Evolutionary conservation across 2,113 vertebrate genomes (phyloP).

Genomic region (Pachyramphus minor): DNA sequence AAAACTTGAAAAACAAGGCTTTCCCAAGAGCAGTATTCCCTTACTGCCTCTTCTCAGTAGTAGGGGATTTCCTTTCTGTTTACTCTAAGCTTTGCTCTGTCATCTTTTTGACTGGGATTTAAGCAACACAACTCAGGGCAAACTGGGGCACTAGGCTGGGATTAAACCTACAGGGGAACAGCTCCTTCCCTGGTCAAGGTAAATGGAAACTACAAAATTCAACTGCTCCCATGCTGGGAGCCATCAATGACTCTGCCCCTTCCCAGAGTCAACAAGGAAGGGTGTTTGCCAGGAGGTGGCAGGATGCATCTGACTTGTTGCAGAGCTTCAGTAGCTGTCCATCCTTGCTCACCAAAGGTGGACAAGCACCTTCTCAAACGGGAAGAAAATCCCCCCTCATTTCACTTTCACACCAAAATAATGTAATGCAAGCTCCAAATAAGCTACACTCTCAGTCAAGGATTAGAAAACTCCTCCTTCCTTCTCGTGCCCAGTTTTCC

Average conservation of each 20-base stretch:
- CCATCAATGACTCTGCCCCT: background rate
- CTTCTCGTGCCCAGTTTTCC: background rate
- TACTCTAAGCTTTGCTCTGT: background rate
- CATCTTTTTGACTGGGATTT: background rate
- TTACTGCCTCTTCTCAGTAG: background rate
- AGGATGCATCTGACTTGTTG: background rate
- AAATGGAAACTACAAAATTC: background rate
- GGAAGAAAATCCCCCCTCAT: background rate
- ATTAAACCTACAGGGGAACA: background rate
- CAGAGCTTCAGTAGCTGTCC: background rate
- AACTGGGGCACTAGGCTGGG: accelerated
- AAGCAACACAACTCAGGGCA: background rate
- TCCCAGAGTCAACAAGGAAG: background rate
- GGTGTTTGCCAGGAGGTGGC: background rate
- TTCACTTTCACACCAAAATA: background rate
- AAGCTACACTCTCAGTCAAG: background rate
- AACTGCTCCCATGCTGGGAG: background rate
- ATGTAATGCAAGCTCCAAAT: background rate
- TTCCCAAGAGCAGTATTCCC: background rate
- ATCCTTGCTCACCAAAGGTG: background rate
- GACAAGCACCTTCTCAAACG: accelerated
- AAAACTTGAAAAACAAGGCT: background rate
- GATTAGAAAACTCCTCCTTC: background rate
- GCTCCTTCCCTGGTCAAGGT: background rate
- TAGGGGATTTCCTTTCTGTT: background rate